Base-by-base conservation (phyloP, 2,888 invertebrate species). In the Ophion obscuratus region DNA sequence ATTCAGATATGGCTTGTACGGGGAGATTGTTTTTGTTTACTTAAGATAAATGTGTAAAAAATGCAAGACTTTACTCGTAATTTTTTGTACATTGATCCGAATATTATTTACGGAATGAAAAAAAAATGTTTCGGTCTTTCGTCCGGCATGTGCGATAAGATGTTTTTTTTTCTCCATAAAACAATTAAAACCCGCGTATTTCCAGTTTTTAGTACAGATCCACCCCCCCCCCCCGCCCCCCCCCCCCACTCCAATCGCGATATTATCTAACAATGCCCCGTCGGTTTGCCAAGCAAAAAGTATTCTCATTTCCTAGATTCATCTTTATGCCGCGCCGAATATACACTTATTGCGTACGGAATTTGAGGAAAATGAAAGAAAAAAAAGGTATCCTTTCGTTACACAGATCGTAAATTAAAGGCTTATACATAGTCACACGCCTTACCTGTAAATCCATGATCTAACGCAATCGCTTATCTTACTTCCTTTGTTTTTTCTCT, bases 371-470 rank as follows among this genome's bases (percentile, higher is more conserved):
- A 59, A 40, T 57, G 11, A 27, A 73, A 80, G 44, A 83, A 70
- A 59, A 75, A 66, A 64, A 86, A 84, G 70, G 78, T 83, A 87
- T 36, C 7, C 5, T 73, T 59, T n/a, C 57, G 9, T 83, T 86
- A 88, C 77, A 85, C 81, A 68, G 76, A 81, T 66, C 36, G 81
- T 74, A 80, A 86, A 86, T 57, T 77, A 70, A 85, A 85, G 83
- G 85, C 85, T 88, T 87, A 89, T 85, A 76, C 81, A 62, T 89
- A 87, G 88, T 88, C 88, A 88, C 89, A 88, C 88, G 89, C 91
- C 91, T 91, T 91, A 92, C 90, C 90, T 92, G 91, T 93, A 92
- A 93, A 92, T 93, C 91, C 91, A 93, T 91, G 90, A 90, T 88
- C 88, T 92, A 91, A 70, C 77, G 70, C 87, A 87, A 66, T 82